A percentile compares a stretch with the other conserved stretches of the same genome.
These are phyloP conservation scores for Chascanopsetta lugubris DNA, from an alignment of 2,113 vertebrate species.

Conservation along the genomic window DNA sequence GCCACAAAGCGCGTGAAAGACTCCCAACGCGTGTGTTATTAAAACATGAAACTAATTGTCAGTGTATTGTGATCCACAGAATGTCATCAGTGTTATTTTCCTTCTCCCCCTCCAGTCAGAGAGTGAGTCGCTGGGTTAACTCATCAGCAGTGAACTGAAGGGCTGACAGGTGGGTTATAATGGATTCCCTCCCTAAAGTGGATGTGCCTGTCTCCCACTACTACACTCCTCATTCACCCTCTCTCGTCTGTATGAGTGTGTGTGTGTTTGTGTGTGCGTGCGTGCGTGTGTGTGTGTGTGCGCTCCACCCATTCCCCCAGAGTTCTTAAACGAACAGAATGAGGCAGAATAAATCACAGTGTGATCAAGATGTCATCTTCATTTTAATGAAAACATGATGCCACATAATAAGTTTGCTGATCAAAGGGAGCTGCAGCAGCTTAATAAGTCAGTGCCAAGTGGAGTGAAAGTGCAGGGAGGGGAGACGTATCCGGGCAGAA, in stretches of 20 bases:
- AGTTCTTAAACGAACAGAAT: conserved; percentile 68
- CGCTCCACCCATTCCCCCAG: conserved; percentile 40
- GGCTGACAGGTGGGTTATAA: conserved; percentile 70
- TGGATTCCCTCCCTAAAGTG: conserved; percentile 68
- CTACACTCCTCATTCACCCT: conserved; percentile 27
- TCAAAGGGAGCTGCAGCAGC: conserved; percentile 54
- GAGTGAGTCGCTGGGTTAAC: conserved; percentile 59
- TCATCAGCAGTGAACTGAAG: conserved; percentile 68
- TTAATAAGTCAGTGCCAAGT: conserved; percentile 61
- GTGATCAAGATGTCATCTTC: conserved; percentile 76
- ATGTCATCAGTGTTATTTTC: conserved; percentile 36
- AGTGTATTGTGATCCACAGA: conserved; percentile 60
- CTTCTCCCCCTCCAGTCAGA: conserved; percentile 24
- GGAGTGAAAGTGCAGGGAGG: conserved; percentile 12
- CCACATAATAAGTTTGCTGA: conserved; percentile 70
- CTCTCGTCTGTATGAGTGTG: conserved; percentile 14
- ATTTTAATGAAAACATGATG: conserved; percentile 78
- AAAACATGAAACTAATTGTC: conserved; percentile 62
- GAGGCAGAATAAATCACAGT: conserved; percentile 72
- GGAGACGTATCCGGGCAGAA: conserved; percentile 37
- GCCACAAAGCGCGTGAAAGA: conserved; percentile 35
- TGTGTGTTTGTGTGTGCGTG: neutral
- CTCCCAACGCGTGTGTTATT: conserved; percentile 17
- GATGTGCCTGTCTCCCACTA: conserved; percentile 46
- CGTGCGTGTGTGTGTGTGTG: neutral